A percentile compares a stretch with the other conserved stretches of the same genome.
phyloP scores from a whole-genome alignment of 2,113 vertebrate species.

The Hippocampus comes region DNA sequence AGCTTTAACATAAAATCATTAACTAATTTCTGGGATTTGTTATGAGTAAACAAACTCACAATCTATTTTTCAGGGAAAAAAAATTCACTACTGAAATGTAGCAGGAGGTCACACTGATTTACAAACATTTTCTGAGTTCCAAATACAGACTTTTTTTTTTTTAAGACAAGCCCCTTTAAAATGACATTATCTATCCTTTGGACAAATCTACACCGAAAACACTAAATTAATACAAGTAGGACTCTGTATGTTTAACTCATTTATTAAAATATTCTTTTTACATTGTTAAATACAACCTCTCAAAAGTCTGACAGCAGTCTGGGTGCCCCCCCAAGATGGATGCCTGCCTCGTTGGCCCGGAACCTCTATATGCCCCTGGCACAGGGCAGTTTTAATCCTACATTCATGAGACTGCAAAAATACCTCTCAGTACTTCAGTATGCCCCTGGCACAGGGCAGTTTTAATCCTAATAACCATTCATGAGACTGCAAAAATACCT shows the following conservation, averaged over 20 bases:
- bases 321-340: no score
- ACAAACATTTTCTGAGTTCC: no score
- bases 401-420: constrained; percentile 23
- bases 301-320: constrained; percentile 30
- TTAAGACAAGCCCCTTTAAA: background rate
- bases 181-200: background rate
- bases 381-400: constrained; percentile 26
- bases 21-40: no score
- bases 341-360: no score
- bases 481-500: constrained; percentile 25
- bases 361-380: no score
- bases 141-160: no score
- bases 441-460: background rate
- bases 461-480: constrained; percentile 31
- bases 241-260: constrained; percentile 16
- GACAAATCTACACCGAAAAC: background rate
- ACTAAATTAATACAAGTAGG: background rate
- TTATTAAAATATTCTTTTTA: constrained; percentile 67
- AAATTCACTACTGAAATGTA: no score
- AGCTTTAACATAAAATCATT: no score
- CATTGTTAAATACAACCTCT: constrained; percentile 67
- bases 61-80: no score
- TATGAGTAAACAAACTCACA: no score
- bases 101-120: no score
- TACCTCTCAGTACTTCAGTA: constrained; percentile 26